phyloP scores from a whole-genome alignment of 2,113 vertebrate genomes.

The Calypte anna region DNA sequence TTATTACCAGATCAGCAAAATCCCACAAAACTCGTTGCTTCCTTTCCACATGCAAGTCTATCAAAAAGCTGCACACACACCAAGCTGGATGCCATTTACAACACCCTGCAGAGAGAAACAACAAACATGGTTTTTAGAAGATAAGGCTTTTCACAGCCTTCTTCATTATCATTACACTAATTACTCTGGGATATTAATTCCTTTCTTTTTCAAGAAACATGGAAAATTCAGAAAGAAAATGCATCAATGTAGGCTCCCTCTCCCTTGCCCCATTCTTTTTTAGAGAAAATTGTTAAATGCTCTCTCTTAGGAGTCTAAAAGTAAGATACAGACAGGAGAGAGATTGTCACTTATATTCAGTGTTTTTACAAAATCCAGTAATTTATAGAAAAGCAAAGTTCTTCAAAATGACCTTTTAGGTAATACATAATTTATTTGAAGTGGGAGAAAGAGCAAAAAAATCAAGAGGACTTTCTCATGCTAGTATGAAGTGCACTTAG shows the following conservation, averaged over 20 bases:
- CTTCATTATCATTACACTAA: background rate
- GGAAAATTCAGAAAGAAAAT: background rate
- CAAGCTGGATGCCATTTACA: background rate
- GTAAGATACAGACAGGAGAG: background rate
- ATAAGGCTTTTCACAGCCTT: background rate
- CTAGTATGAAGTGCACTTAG: slow-evolving; percentile 48
- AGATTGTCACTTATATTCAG: background rate
- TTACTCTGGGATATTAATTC: background rate
- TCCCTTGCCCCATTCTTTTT: background rate
- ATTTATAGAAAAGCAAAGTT: slow-evolving; percentile 56
- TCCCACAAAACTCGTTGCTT: background rate
- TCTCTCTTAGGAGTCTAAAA: background rate
- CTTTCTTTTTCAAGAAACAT: background rate
- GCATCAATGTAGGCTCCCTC: background rate
- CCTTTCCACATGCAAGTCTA: background rate
- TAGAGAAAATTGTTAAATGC: background rate
- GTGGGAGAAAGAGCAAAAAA: slow-evolving; percentile 26
- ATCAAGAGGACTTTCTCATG: slow-evolving; percentile 32
- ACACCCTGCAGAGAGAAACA: background rate
- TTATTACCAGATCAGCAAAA: background rate
- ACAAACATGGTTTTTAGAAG: background rate
- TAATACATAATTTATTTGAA: slow-evolving; percentile 57
- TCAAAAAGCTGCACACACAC: background rate
- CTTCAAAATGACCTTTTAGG: slow-evolving; percentile 61
- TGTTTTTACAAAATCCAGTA: slow-evolving; percentile 44